Percentiles rank a stretch among this genome's conserved stretches.
phyloP scores from a whole-genome alignment of 1,140 invertebrate species.

The Drosophila nebulosa region DNA sequence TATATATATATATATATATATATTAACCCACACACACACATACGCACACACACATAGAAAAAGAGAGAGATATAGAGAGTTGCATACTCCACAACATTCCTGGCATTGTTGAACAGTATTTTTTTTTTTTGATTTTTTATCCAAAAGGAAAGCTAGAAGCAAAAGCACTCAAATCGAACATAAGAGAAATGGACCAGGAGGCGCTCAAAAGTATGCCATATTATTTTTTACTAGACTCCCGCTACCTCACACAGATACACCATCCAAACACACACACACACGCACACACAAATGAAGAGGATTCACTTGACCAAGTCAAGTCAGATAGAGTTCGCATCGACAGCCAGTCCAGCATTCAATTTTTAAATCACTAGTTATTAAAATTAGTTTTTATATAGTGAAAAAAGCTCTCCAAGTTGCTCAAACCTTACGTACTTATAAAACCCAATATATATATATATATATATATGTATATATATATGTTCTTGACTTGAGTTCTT shows the following conservation, averaged over 20 bases:
- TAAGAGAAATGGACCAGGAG: conserved; percentile 30
- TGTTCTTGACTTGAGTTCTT: conserved; percentile 48
- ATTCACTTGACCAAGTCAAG: conserved; percentile 73
- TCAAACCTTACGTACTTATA: conserved; percentile 41
- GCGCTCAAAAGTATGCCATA: conserved; percentile 76
- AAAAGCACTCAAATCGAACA: conserved; percentile 22
- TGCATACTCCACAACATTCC: conserved; percentile 66
- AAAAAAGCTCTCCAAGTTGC: conserved; percentile 69
- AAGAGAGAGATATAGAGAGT: conserved; percentile 35
- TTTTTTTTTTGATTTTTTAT: conserved; percentile 8
- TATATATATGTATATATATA: conserved; percentile 70
- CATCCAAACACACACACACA: conserved; percentile 6
- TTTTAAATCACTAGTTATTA: conserved; percentile 64
- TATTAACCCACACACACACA: conserved; percentile 11
- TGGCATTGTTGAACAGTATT: conserved; percentile 77
- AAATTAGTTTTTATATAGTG: conserved; percentile 16
- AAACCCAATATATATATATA: conserved; percentile 41
- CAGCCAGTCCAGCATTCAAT: conserved; percentile 45
- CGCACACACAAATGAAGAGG: conserved; percentile 5
- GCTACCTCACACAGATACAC: conserved; percentile 57
- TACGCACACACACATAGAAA: conserved; percentile 25
- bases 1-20: too few relatives aligned
- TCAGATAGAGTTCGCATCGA: not conserved
- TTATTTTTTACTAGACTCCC: conserved; percentile 58
- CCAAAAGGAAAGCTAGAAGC: conserved; percentile 61